Evolutionary conservation across 2,113 vertebrate species (phyloP).

Genomic region (Nycticorax nycticorax): DNA sequence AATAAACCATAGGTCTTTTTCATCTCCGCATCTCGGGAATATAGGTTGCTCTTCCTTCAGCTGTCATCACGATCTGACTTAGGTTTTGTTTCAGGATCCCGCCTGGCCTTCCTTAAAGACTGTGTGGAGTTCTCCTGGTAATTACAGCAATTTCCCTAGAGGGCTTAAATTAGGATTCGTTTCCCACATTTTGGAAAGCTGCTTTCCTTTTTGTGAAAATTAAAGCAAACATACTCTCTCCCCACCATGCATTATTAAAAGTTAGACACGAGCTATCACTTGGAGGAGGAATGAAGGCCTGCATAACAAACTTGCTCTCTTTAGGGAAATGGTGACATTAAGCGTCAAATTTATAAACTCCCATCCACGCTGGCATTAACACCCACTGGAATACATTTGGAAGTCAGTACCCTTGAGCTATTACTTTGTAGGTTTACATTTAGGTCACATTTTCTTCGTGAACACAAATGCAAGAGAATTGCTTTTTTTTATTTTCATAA

Average conservation of each 20-base stretch:
- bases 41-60: background rate
- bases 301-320: background rate
- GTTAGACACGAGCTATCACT: background rate
- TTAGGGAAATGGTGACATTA: background rate
- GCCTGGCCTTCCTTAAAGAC: background rate
- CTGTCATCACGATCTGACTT: background rate
- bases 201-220: background rate
- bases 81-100: background rate
- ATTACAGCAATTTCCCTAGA: background rate
- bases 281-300: background rate
- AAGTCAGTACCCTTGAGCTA: background rate
- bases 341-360: background rate
- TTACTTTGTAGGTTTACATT: background rate
- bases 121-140: background rate
- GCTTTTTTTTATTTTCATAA: background rate
- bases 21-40: background rate
- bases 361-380: background rate
- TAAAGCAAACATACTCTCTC: background rate
- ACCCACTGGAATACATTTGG: rapidly evolving
- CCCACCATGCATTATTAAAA: background rate
- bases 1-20: background rate
- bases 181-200: background rate
- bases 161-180: background rate
- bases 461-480: background rate
- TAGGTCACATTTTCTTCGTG: background rate